These are phyloP conservation scores for Theropithecus gelada DNA, from an alignment of 2,113 vertebrate species.

Conservation along the genomic window DNA sequence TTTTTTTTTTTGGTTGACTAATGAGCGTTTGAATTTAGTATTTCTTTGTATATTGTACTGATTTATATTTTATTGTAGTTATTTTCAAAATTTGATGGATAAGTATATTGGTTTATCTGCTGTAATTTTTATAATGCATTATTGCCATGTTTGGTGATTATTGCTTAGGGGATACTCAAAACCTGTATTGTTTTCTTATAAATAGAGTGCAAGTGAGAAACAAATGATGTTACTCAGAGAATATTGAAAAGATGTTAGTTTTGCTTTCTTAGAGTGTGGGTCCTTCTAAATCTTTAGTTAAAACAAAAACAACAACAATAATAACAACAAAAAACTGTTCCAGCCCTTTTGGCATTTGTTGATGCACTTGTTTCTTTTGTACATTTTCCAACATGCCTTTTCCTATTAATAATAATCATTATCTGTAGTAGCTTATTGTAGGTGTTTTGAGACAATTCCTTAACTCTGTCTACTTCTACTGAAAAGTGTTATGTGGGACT, in stretches of 20 bases:
- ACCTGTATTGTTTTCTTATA: background rate
- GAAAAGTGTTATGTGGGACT: background rate
- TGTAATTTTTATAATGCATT: background rate
- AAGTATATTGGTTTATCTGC: background rate
- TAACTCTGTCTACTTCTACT: background rate
- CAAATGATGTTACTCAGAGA: background rate
- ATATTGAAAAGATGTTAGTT: background rate
- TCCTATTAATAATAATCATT: background rate
- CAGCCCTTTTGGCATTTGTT: background rate
- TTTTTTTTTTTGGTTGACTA: background rate
- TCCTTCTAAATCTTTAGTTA: background rate
- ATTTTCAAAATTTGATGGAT: constrained; percentile 17
- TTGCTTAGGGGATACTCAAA: background rate
- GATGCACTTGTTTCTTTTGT: background rate
- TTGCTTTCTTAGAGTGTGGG: background rate
- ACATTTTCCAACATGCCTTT: background rate
- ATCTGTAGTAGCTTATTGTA: background rate
- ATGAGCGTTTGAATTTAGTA: background rate
- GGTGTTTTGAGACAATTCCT: background rate
- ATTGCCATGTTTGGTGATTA: background rate
- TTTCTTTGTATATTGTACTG: background rate
- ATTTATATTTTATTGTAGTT: background rate
- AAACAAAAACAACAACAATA: background rate
- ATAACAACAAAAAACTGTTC: no score
- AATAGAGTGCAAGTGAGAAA: background rate